phyloP scores from a whole-genome alignment of 2,113 vertebrate species.

The Capra hircus region DNA sequence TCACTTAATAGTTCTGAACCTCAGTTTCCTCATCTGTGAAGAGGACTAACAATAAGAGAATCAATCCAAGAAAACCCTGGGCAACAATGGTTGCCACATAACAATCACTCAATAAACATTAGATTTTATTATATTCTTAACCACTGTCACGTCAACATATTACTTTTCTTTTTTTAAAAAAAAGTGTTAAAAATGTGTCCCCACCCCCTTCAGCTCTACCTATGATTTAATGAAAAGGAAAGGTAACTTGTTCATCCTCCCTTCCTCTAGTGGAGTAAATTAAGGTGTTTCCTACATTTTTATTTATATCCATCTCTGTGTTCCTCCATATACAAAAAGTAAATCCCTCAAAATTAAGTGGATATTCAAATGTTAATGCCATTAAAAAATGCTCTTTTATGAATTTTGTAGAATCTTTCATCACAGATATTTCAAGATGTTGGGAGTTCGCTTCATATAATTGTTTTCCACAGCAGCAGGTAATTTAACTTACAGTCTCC shows the following conservation, averaged over 20 bases:
- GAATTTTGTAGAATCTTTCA: background rate
- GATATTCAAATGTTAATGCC: conserved; percentile 35
- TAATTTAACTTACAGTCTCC: background rate
- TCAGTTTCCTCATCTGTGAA: background rate
- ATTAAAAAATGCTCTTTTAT: background rate
- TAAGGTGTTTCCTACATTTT: background rate
- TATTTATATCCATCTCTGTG: background rate
- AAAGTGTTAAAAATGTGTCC: background rate
- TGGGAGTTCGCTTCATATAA: background rate
- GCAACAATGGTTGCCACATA: background rate
- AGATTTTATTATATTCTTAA: background rate
- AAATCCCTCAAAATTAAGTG: background rate
- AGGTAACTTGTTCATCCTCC: background rate
- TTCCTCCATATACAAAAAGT: background rate
- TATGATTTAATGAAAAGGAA: background rate
- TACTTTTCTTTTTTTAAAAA: background rate
- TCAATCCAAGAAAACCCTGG: background rate
- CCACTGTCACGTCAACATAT: background rate
- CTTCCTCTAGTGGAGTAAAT: background rate
- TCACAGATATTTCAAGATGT: background rate
- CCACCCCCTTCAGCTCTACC: background rate
- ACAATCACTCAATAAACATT: background rate
- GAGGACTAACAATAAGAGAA: background rate
- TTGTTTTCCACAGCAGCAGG: background rate
- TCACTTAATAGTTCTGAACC: background rate